Percentiles rank a stretch among this genome's conserved stretches.
Evolutionary conservation across 2,113 vertebrate genomes (phyloP).

Genomic region (Mohoua ochrocephala): DNA sequence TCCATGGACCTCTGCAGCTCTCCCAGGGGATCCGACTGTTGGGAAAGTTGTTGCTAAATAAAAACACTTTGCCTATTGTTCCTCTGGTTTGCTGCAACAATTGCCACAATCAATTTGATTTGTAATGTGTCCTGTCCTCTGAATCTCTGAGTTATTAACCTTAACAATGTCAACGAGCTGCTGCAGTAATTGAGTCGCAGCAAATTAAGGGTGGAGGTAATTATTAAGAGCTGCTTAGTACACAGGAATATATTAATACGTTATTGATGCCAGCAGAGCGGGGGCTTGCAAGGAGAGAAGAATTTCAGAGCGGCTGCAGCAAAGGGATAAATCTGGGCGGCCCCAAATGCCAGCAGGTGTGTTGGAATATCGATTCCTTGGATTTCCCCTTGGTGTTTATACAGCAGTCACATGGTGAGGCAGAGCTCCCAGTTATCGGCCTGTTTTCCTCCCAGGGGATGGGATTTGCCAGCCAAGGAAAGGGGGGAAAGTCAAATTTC

Average conservation of each 20-base stretch:
- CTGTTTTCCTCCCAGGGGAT: not conserved
- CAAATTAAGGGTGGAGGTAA: conserved; percentile 41
- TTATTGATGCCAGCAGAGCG: not conserved
- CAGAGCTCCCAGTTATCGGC: not conserved
- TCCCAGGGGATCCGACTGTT: rapidly evolving
- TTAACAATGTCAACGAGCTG: conserved; percentile 42
- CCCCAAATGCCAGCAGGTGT: not conserved
- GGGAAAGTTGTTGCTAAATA: not conserved
- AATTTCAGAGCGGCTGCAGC: not conserved
- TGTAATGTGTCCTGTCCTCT: not conserved
- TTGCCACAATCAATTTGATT: not conserved
- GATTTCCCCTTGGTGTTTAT: rapidly evolving
- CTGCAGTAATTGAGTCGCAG: conserved; percentile 2
- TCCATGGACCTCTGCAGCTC: not conserved
- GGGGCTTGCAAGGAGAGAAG: not conserved
- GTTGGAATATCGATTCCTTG: not conserved
- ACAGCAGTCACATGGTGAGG: not conserved
- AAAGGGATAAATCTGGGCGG: not conserved
- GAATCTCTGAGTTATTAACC: conserved; percentile 34
- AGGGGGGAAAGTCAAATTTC: not conserved
- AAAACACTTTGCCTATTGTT: not conserved
- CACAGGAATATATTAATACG: not conserved
- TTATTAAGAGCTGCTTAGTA: conserved; percentile 11
- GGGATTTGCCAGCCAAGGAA: not conserved
- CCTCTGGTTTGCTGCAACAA: not conserved